phyloP scores from a whole-genome alignment of 2,113 vertebrate genomes.

The Bambusicola thoracicus region DNA sequence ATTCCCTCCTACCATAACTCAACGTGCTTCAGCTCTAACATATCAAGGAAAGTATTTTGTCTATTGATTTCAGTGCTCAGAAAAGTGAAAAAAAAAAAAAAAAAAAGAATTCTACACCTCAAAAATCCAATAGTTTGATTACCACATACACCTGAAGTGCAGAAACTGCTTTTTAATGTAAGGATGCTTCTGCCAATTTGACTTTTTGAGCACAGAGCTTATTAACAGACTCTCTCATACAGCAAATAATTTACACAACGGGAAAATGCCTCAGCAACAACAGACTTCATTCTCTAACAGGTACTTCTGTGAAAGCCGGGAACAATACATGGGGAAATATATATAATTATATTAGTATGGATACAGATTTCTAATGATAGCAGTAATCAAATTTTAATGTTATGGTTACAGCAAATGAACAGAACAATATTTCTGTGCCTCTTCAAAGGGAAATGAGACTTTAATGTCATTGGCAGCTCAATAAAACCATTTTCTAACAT shows the following conservation, averaged over 20 bases:
- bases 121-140: conserved; percentile 8
- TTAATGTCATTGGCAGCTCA: conserved; percentile 65
- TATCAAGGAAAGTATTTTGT: not conserved
- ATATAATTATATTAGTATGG: conserved; percentile 6
- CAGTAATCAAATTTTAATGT: conserved; percentile 69
- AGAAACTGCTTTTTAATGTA: conserved; percentile 7
- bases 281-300: not conserved
- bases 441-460: conserved; percentile 73
- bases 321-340: not conserved
- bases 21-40: not conserved
- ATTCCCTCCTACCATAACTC: not conserved
- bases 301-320: not conserved
- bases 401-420: conserved; percentile 54
- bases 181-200: not conserved
- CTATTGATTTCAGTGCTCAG: not conserved
- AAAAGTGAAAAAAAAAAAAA: not conserved
- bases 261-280: not conserved
- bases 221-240: not conserved
- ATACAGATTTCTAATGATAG: conserved; percentile 36
- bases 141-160: not conserved
- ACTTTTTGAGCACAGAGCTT: not conserved
- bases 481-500: conserved; percentile 68
- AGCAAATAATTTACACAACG: not conserved
- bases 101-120: not conserved
- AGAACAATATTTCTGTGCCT: conserved; percentile 67